Evolutionary conservation across 2,113 vertebrate species (phyloP).

Genomic region (Clarias macrocephalus): DNA sequence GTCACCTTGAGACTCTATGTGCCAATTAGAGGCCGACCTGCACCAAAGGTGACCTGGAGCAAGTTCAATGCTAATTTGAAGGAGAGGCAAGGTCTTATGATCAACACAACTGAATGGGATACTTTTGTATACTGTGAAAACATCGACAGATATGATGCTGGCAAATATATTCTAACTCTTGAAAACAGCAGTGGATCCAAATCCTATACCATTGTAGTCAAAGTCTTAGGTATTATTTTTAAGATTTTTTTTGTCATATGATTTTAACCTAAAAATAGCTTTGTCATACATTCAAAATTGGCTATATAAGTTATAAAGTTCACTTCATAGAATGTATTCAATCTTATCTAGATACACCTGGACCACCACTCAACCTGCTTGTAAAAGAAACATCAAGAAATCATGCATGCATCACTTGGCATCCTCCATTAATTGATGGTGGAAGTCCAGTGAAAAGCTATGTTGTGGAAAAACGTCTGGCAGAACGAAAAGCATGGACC

Average conservation of each 20-base stretch:
- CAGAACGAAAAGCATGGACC: constrained; percentile 97
- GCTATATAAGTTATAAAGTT: background rate
- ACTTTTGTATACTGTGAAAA: constrained; percentile 89
- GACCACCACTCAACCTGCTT: constrained; percentile 86
- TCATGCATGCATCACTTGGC: constrained; percentile 89
- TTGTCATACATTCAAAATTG: background rate
- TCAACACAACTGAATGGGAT: constrained; percentile 94
- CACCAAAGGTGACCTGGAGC: constrained; percentile 92
- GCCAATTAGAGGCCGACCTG: constrained; percentile 90
- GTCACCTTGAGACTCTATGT: constrained; percentile 97
- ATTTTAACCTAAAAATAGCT: background rate
- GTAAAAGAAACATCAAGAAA: constrained; percentile 90
- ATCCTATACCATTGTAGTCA: constrained; percentile 90
- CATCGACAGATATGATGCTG: constrained; percentile 93
- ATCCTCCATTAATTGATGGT: constrained; percentile 89
- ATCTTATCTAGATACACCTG: constrained; percentile 83
- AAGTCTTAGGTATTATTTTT: constrained; percentile 83
- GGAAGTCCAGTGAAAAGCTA: constrained; percentile 94
- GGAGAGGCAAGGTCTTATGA: constrained; percentile 86
- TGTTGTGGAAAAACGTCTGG: constrained; percentile 94
- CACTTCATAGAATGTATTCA: constrained; percentile 2
- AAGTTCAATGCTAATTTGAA: constrained; percentile 88
- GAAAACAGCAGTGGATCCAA: constrained; percentile 95
- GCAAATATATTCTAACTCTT: constrained; percentile 90
- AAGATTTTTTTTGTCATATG: background rate